These are phyloP conservation scores for Suncus etruscus DNA, from an alignment of 2,113 vertebrate genomes.

Conservation along the genomic window DNA sequence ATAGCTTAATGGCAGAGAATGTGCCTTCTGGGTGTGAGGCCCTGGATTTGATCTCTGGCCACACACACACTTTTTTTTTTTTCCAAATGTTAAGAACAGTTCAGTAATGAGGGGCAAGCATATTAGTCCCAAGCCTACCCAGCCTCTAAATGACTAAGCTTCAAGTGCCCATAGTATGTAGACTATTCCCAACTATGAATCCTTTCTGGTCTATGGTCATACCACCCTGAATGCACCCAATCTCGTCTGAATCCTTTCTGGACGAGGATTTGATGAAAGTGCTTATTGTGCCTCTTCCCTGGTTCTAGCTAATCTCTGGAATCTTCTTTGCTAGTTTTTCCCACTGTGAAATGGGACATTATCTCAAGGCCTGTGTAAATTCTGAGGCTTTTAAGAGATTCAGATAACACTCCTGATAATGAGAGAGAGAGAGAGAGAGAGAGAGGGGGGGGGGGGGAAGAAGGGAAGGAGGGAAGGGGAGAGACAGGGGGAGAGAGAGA, in stretches of 20 bases:
- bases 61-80: too few relatives aligned
- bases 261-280: neutral
- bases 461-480: too few relatives aligned
- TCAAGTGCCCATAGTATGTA: neutral
- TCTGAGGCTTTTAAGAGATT: conserved; percentile 25
- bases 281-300: neutral
- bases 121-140: conserved; percentile 15
- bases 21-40: neutral
- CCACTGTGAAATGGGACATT: conserved; percentile 35
- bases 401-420: neutral
- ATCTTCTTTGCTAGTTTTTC: conserved; percentile 1
- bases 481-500: too few relatives aligned
- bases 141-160: conserved; percentile 9
- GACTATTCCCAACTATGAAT: neutral
- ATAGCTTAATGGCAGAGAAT: too few relatives aligned
- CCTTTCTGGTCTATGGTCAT: neutral
- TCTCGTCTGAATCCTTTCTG: too few relatives aligned
- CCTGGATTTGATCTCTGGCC: too few relatives aligned
- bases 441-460: too few relatives aligned
- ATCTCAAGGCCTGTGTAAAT: conserved; percentile 22
- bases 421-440: too few relatives aligned
- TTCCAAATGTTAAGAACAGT: neutral
- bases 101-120: conserved; percentile 15
- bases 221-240: too few relatives aligned
- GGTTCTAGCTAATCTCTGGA: conserved; percentile 35